Base-by-base conservation (phyloP, 2,888 invertebrate species). In the Lagria hirta region DNA sequence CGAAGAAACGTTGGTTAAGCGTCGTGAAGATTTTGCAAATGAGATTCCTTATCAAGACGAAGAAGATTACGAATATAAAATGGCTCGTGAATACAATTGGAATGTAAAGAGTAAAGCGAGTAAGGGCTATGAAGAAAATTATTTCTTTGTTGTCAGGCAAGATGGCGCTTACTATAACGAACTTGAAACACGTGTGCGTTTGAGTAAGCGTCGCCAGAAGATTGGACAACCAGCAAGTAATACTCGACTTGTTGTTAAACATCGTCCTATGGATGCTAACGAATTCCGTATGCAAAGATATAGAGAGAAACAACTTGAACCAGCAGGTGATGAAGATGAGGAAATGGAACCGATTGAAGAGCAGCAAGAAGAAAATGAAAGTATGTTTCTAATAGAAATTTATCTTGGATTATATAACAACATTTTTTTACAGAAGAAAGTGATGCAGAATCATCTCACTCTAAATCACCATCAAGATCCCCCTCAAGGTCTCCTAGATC, bases 31-130 rank as follows among this genome's bases (percentile, higher is more conserved):
- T 64, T 79, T 86, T 32, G 76, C 79, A 0, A 85, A 85, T 28
- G 79, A 76, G 15, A 75, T 88, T 10, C 83, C 89, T 0, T 95
- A 92, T 67, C 83, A 85, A 65, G 94, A 94, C 26, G 93, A 87
- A 1, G 88, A 91, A 54, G 89, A 90, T 37, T 99, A 99, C 64
- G 96, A 98, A 60, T 99, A 98, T 65, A 88, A 90, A 71, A 90
- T 99, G 84, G 93, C 96, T 0, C 80, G 99, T 49, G 98, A 99
- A 68, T 99, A 99, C 70, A 97, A 96, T 68, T 99, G 98, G 98
- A 97, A 96, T 66, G 97, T 98, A 11, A 97, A 98, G 72, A 97
- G 94, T 71, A 97, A 97, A 55, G 71, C 71, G 1, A 70, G 70
- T 50, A 71, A 71, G 53, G 71, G 94, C 20, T 96, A 95, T 61